These are phyloP conservation scores for Eristalis intricaria DNA, from an alignment of 2,888 invertebrate species.

Conservation along the genomic window DNA sequence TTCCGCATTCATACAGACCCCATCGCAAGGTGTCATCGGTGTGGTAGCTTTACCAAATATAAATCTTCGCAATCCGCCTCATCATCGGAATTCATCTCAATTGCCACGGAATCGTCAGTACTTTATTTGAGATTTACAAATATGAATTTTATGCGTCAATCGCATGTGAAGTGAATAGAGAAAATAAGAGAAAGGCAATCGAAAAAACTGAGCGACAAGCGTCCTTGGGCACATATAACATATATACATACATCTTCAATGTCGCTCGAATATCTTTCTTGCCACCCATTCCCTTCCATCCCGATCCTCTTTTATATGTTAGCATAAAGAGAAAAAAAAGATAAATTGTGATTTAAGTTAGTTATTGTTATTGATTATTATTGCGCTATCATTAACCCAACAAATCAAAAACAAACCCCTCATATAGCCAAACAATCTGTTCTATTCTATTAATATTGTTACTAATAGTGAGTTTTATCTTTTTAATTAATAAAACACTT, in stretches of 20 bases:
- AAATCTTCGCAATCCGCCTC: conserved; percentile 51
- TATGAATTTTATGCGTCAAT: conserved; percentile 5
- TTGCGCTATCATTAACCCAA: conserved; percentile 51
- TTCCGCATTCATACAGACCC: conserved; percentile 79
- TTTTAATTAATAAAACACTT: conserved; percentile 54
- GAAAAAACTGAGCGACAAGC: conserved; percentile 1
- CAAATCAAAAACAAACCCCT: conserved; percentile 19
- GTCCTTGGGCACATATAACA: background rate
- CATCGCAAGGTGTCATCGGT: conserved; percentile 79
- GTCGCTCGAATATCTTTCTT: conserved; percentile 5
- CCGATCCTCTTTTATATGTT: conserved; percentile 42
- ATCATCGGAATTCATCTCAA: conserved; percentile 34
- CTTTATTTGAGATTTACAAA: conserved; percentile 73
- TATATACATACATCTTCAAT: background rate
- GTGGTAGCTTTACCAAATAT: conserved; percentile 79
- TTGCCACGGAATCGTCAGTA: conserved; percentile 72
- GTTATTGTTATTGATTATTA: conserved; percentile 68
- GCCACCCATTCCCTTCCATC: conserved; percentile 34
- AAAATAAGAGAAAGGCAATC: background rate
- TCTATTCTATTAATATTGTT: conserved; percentile 45
- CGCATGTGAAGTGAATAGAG: background rate
- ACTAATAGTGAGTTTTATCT: conserved; percentile 51
- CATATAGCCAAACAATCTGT: conserved; percentile 31
- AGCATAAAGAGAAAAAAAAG: conserved; percentile 61
- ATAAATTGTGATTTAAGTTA: conserved; percentile 72